Conservation (phyloP, 2,888 invertebrate species). For the Pycnomerus fuliginosus region DNA sequence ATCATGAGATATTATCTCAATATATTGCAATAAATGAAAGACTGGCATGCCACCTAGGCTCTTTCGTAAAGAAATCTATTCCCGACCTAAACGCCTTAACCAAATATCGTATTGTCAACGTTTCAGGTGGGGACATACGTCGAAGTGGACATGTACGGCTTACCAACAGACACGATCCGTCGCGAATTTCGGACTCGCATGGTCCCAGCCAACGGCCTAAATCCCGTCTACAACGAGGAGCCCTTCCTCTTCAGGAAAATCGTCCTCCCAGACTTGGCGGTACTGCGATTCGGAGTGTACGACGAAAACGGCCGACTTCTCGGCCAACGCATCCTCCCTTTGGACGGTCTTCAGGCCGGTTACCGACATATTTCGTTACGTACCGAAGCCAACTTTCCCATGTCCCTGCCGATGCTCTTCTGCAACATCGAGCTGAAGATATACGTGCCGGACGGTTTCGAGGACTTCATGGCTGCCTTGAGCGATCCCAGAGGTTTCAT, state of each 20-base stretch:
- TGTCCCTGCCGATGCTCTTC: constrained; percentile 98
- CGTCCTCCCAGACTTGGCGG: constrained; percentile 96
- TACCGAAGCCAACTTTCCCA: constrained; percentile 98
- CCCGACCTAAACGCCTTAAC: no score
- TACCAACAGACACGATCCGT: constrained; percentile 97
- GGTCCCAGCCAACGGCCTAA: constrained; percentile 96
- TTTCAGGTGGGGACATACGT: constrained; percentile 84
- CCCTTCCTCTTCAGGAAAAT: constrained; percentile 98
- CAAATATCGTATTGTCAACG: no score
- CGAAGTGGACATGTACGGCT: constrained; percentile 96
- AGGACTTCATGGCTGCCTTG: constrained; percentile 97
- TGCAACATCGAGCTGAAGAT: constrained; percentile 99
- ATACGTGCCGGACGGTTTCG: constrained; percentile 98
- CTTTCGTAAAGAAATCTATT: no score
- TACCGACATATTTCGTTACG: constrained; percentile 96
- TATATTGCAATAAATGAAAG: no score
- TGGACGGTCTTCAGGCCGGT: constrained; percentile 97
- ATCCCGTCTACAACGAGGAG: constrained; percentile 99
- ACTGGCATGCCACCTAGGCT: no score
- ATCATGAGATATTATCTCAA: no score
- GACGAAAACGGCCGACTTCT: constrained; percentile 96
- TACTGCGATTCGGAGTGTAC: constrained; percentile 96
- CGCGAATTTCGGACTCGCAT: constrained; percentile 96
- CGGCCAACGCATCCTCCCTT: constrained; percentile 94
- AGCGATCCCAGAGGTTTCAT: constrained; percentile 93